These are phyloP conservation scores for Myotis planiceps DNA, from an alignment of 2,797 vertebrate genomes.

Conservation along the genomic window DNA sequence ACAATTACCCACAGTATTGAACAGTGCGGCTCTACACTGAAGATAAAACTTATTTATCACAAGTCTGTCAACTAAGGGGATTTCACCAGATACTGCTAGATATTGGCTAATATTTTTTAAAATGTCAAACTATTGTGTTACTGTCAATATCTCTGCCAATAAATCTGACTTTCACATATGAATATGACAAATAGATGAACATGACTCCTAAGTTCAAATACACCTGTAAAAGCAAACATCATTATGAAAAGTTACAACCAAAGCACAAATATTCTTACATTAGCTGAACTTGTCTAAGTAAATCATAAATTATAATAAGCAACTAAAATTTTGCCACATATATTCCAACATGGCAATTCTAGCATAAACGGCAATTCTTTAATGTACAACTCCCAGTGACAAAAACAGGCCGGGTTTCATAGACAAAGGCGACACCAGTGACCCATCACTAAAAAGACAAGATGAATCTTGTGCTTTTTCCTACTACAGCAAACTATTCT, in stretches of 20 bases:
- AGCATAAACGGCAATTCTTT: background rate
- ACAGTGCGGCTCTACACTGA: background rate
- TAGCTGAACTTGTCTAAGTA: background rate
- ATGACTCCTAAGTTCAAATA: conserved; percentile 13
- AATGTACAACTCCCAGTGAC: background rate
- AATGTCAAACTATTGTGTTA: background rate
- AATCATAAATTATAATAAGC: conserved; percentile 18
- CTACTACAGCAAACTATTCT: background rate
- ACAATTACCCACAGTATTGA: background rate
- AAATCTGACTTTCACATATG: background rate
- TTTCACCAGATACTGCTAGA: background rate
- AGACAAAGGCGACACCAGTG: background rate
- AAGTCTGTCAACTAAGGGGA: background rate
- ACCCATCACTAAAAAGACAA: background rate
- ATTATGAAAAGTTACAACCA: conserved; percentile 19
- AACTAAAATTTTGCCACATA: background rate
- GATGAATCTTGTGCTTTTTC: background rate
- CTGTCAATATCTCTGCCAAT: background rate
- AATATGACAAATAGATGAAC: background rate
- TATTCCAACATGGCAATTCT: background rate
- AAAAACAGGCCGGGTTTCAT: background rate
- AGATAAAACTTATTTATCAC: background rate
- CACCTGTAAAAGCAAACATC: background rate
- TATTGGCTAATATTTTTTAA: background rate
- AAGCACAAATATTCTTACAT: background rate